Base-by-base conservation (phyloP, 2,113 vertebrate genomes). In the Dolichotis patagonum region DNA sequence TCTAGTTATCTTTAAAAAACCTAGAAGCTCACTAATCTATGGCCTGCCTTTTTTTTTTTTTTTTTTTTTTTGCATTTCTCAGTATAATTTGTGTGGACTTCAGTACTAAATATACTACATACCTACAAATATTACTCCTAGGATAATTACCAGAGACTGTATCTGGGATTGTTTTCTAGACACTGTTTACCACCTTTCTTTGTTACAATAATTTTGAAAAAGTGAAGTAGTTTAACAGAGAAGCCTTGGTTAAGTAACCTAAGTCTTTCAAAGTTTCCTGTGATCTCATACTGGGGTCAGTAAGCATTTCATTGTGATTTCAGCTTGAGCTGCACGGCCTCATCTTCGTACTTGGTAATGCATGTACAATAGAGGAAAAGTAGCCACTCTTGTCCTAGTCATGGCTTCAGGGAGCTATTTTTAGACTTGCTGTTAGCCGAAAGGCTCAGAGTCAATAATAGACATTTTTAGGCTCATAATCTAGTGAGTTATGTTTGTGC, bases 201-300 rank as follows among this genome's bases (percentile, higher is more conserved):
- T 77, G 38, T 94, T 80, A 78, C 56, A 89, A 91, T 77, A 30
- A 28, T 82, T 92, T 88, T 95, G 49, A 14, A 54, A 96, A 96
- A 73, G 7, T 38, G 88, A 30, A 89, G 19, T 60, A 65, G 49
- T 75, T 75, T 86, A 87, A 89, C 52, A 16, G 20, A 41, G 71
- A 96, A 90, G 28, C 32, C 87, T 85, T 89, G 91, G 38, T 58
- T 71, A 93, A 92, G 80, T 56, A 95, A 85, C 35, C 24, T 52
- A 78, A 41, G 62, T 88, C 52, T 65, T 84, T 77, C 81, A 52
- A 49, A 78, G 30, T 73, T 83, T 91, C n/a, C 35, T 80, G 86
- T 41, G 54, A 24, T 91, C 65, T 95, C 46, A 92, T 88, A 71
- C 41, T 73, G 3, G 35, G 28, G 24, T 83, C 38, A 71, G 28